Evolutionary conservation across 2,113 vertebrate species (phyloP).

Genomic region (Oncorhynchus mykiss): DNA sequence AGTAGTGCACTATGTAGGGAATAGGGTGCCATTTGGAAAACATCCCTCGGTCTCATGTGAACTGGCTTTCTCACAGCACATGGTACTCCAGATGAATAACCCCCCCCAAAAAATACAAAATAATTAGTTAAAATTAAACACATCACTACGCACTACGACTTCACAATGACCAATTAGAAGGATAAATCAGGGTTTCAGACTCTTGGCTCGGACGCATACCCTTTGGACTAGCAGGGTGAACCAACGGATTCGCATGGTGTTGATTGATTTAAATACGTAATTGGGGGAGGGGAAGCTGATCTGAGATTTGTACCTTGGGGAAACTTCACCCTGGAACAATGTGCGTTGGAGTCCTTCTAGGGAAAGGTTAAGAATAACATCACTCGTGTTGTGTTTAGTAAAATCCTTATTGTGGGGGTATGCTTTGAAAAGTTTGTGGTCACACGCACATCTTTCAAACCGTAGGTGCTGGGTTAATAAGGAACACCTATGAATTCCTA

Average conservation of each 20-base stretch:
- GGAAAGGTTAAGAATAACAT: no score
- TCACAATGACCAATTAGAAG: constrained; percentile 56
- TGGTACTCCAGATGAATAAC: background rate
- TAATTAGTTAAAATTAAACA: constrained; percentile 59
- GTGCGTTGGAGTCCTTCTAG: no score
- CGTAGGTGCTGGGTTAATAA: no score
- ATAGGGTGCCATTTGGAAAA: no score
- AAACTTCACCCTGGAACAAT: no score
- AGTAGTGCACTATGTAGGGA: no score
- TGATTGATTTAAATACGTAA: constrained; percentile 37
- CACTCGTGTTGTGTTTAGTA: no score
- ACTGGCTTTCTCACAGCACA: constrained; percentile 18
- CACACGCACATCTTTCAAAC: no score
- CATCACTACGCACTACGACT: constrained; percentile 43
- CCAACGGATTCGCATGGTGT: constrained; percentile 23
- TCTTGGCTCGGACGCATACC: constrained; percentile 37
- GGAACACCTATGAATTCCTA: no score
- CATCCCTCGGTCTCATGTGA: background rate
- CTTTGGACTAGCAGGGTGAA: constrained; percentile 47
- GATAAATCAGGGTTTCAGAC: constrained; percentile 53
- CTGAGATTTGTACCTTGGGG: no score
- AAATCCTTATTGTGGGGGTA: no score
- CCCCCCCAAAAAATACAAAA: constrained; percentile 23
- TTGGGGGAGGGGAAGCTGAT: background rate
- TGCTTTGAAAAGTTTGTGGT: no score